Evolutionary conservation across 2,888 invertebrate species (phyloP).

Genomic region (Plebejus argus): DNA sequence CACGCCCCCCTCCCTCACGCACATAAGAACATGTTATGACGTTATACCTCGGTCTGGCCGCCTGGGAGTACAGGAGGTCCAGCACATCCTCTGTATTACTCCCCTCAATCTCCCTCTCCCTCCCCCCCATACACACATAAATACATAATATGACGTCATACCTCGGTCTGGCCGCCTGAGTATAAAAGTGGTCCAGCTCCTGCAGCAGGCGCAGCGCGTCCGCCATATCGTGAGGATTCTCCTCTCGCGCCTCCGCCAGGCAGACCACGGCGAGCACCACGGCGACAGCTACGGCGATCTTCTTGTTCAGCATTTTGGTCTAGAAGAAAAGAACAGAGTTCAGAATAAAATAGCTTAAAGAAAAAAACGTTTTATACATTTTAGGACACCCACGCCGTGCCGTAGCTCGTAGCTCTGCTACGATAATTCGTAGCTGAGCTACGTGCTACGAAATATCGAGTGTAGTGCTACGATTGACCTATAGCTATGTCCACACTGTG

Average conservation of each 20-base stretch:
- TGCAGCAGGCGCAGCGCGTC: slow-evolving; percentile 85
- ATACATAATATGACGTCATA: slow-evolving; percentile 50
- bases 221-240: slow-evolving; percentile 82
- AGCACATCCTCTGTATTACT: slow-evolving; percentile 84
- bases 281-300: slow-evolving; percentile 59
- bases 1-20: slow-evolving; percentile 64
- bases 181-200: slow-evolving; percentile 84
- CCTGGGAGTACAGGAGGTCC: slow-evolving; percentile 84
- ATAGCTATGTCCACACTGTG: too few relatives aligned
- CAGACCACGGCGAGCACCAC: slow-evolving; percentile 64
- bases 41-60: slow-evolving; percentile 83
- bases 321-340: background rate
- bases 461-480: too few relatives aligned
- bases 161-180: slow-evolving; percentile 85
- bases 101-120: slow-evolving; percentile 65
- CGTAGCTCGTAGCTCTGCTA: too few relatives aligned
- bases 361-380: too few relatives aligned
- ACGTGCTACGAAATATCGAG: too few relatives aligned
- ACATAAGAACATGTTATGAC: background rate
- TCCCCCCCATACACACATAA: slow-evolving; percentile 52
- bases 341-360: too few relatives aligned
- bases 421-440: too few relatives aligned
- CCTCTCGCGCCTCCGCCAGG: slow-evolving; percentile 67
- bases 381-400: too few relatives aligned
- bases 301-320: slow-evolving; percentile 70